Percentiles rank a stretch among this genome's conserved stretches.
Evolutionary conservation across 1,140 invertebrate genomes (phyloP).

Genomic region (Drosophila orena): DNA sequence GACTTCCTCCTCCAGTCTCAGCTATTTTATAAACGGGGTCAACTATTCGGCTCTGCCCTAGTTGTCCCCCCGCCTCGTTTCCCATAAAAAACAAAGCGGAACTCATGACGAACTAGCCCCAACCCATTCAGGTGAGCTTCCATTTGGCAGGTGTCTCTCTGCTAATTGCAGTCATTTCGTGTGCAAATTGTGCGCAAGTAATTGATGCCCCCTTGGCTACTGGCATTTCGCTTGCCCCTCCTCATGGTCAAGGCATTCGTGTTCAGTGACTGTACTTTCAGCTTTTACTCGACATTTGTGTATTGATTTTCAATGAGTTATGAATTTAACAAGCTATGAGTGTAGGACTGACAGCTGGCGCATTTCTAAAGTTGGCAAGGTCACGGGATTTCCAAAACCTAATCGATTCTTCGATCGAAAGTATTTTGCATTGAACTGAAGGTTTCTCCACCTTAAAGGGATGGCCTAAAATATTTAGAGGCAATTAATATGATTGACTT

Average conservation of each 20-base stretch:
- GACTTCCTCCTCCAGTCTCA: conserved; percentile 50
- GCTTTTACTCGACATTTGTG: conserved; percentile 16
- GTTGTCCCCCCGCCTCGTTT: not conserved
- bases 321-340: conserved; percentile 7
- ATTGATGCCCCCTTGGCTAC: conserved; percentile 22
- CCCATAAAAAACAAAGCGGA: conserved; percentile 27
- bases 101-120: conserved; percentile 9
- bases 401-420: conserved; percentile 20
- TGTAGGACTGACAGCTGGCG: conserved; percentile 13
- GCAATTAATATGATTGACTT: not conserved
- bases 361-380: conserved; percentile 12
- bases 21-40: conserved; percentile 36
- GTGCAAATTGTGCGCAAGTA: conserved; percentile 68
- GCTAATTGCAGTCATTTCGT: conserved; percentile 74
- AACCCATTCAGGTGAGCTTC: conserved; percentile 22
- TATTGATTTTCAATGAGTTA: conserved; percentile 62
- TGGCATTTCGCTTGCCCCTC: not conserved
- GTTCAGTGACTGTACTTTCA: conserved; percentile 29
- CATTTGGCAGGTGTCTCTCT: conserved; percentile 52
- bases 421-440: conserved; percentile 6
- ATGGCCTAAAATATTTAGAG: not conserved
- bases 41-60: conserved; percentile 35
- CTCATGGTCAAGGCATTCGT: conserved; percentile 51
- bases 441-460: not conserved
- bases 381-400: not conserved